Conservation (phyloP, 2,888 invertebrate genomes). For the Notodromas monacha region DNA sequence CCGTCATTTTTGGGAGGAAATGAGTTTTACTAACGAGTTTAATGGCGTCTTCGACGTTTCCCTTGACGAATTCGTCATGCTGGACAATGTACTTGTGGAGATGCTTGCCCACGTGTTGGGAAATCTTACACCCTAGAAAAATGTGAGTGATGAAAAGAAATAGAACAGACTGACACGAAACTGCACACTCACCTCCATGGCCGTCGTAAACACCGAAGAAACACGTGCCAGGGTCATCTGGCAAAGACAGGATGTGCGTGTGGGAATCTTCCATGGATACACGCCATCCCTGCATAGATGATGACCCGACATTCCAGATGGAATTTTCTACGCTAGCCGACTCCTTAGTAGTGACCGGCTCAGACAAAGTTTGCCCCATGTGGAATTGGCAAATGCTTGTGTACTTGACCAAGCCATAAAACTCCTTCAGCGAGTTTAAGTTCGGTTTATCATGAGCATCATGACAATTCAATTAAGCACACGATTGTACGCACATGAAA, state of each 20-base stretch:
- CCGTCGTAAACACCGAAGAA: constrained; percentile 95
- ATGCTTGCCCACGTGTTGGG: constrained; percentile 77
- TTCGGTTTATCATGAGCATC: no score
- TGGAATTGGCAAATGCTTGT: no score
- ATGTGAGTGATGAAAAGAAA: constrained; percentile 7
- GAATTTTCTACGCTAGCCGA: constrained; percentile 25
- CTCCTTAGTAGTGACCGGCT: constrained; percentile 47
- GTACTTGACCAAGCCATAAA: no score
- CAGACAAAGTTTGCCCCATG: constrained; percentile 96
- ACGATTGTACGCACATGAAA: no score
- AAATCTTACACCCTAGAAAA: constrained; percentile 41
- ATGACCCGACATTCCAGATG: constrained; percentile 49
- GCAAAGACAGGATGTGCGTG: constrained; percentile 64
- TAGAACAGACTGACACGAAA: background rate
- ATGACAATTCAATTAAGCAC: no score
- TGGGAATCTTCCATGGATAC: constrained; percentile 98
- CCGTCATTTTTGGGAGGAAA: no score
- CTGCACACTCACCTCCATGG: constrained; percentile 32
- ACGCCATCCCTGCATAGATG: constrained; percentile 98
- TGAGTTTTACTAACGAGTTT: constrained; percentile 28
- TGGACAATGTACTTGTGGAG: constrained; percentile 64
- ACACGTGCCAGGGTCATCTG: constrained; percentile 64
- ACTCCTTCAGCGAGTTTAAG: no score
- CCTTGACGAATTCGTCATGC: constrained; percentile 44
- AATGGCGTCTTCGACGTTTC: constrained; percentile 49